A percentile compares a stretch with the other conserved stretches of the same genome.
These are phyloP conservation scores for Dromococcyx pavoninus DNA, from an alignment of 2,797 vertebrate species.

Conservation along the genomic window DNA sequence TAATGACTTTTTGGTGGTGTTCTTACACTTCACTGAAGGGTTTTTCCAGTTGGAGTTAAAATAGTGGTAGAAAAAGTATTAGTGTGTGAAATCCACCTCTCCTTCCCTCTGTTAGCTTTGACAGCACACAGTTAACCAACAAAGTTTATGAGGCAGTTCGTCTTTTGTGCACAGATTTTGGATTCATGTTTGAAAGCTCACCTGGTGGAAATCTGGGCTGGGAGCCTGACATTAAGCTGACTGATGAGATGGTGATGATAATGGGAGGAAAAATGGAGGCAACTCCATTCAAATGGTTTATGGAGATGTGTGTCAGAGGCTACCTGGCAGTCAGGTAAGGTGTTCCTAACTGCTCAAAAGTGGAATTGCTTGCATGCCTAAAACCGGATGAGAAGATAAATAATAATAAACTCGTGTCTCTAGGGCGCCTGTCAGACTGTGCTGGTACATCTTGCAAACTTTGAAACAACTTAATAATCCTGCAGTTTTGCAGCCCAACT, in stretches of 20 bases:
- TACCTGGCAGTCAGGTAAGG: slow-evolving; percentile 94
- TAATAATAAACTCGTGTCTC: not conserved
- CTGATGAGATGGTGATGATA: slow-evolving; percentile 99
- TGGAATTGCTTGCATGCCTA: not conserved
- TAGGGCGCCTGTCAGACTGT: not conserved
- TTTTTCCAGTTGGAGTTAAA: not conserved
- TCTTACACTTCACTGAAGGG: not conserved
- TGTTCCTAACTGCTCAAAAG: not conserved
- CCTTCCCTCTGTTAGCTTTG: slow-evolving; percentile 1
- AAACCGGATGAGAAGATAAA: not conserved
- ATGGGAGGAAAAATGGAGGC: slow-evolving; percentile 99
- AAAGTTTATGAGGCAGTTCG: not conserved
- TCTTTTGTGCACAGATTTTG: slow-evolving; percentile 85
- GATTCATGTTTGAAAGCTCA: slow-evolving; percentile 99
- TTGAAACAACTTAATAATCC: not conserved
- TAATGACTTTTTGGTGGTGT: not conserved
- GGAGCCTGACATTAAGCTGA: slow-evolving; percentile 98
- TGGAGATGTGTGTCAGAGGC: slow-evolving; percentile 97
- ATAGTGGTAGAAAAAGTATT: not conserved
- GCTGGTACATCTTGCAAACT: not conserved
- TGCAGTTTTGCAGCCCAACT: not conserved
- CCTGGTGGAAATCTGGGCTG: slow-evolving; percentile 96
- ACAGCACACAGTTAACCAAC: not conserved
- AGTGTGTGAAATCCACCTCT: not conserved
- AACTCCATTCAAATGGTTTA: slow-evolving; percentile 98